Evolutionary conservation across 1,140 invertebrate species (phyloP).

Genomic region (Scaptomyza graminum): DNA sequence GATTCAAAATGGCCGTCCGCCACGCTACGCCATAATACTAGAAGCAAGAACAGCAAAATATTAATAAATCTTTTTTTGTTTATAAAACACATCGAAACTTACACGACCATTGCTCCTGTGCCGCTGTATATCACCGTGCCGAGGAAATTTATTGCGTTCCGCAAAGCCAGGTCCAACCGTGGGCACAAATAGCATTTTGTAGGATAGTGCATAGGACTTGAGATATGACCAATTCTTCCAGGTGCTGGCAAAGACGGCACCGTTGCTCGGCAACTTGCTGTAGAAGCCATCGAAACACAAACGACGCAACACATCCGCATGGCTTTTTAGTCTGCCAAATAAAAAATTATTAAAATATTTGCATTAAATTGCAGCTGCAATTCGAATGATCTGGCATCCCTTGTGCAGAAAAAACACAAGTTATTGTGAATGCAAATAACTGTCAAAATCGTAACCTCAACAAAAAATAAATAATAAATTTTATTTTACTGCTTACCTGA

Average conservation of each 20-base stretch:
- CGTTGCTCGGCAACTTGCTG: conserved; percentile 86
- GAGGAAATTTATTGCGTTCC: conserved; percentile 86
- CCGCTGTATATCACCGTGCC: conserved; percentile 85
- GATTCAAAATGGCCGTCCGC: conserved; percentile 85
- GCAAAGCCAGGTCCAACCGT: conserved; percentile 87
- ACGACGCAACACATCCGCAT: conserved; percentile 80
- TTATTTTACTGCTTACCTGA: conserved; percentile 62
- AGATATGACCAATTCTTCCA: conserved; percentile 88
- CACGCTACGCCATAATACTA: conserved; percentile 86
- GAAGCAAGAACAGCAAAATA: background rate
- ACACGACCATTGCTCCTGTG: conserved; percentile 85
- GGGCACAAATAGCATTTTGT: conserved; percentile 86
- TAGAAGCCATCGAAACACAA: conserved; percentile 87
- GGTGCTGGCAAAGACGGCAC: conserved; percentile 86
- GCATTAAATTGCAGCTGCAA: too few relatives aligned
- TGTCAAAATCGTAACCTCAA: too few relatives aligned
- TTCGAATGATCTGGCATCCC: too few relatives aligned
- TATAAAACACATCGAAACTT: conserved; percentile 1
- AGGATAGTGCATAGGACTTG: conserved; percentile 85
- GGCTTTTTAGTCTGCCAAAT: conserved; percentile 74
- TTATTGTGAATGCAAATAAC: too few relatives aligned
- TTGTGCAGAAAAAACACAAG: too few relatives aligned
- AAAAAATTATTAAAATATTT: too few relatives aligned
- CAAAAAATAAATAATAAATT: too few relatives aligned
- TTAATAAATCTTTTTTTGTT: background rate